These are phyloP conservation scores for Pithys albifrons DNA, from an alignment of 2,113 vertebrate species.

Conservation along the genomic window DNA sequence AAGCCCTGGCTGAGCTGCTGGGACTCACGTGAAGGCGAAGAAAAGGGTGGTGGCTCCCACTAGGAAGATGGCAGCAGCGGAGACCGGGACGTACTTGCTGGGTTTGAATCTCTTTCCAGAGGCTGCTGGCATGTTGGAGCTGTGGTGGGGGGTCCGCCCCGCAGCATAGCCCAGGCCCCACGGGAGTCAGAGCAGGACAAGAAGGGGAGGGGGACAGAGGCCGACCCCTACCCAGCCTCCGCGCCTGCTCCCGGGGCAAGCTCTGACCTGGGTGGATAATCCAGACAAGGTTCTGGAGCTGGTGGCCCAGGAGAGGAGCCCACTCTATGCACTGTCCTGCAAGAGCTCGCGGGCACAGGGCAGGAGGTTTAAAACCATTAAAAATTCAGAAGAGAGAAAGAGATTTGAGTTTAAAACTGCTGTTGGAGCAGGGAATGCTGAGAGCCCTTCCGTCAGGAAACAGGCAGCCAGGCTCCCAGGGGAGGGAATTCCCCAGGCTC, in stretches of 20 bases:
- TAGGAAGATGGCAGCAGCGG: slow-evolving; percentile 91
- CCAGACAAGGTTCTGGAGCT: not conserved
- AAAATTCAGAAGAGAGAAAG: not conserved
- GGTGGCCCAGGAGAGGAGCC: not conserved
- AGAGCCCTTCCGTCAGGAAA: not conserved
- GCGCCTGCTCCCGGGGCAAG: not conserved
- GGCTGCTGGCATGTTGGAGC: slow-evolving; percentile 84
- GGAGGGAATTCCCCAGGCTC: not conserved
- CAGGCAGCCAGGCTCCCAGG: not conserved
- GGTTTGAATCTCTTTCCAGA: slow-evolving; percentile 90
- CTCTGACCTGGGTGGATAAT: not conserved
- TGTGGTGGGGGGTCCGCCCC: slow-evolving; percentile 75
- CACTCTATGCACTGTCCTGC: not conserved
- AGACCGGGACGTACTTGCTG: slow-evolving; percentile 96
- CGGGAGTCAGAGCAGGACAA: slow-evolving; percentile 64
- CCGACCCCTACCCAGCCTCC: not conserved
- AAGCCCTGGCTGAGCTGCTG: not conserved
- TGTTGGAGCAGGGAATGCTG: rapidly evolving
- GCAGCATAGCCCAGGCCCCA: slow-evolving; percentile 84
- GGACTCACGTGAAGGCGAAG: slow-evolving; percentile 97
- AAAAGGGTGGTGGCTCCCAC: slow-evolving; percentile 95
- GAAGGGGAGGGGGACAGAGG: slow-evolving; percentile 45
- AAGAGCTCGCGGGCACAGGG: rapidly evolving
- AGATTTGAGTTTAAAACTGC: not conserved
- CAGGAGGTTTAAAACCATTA: not conserved